Evolutionary conservation across 2,113 vertebrate genomes (phyloP).

Genomic region (Cephalophus harveyi): DNA sequence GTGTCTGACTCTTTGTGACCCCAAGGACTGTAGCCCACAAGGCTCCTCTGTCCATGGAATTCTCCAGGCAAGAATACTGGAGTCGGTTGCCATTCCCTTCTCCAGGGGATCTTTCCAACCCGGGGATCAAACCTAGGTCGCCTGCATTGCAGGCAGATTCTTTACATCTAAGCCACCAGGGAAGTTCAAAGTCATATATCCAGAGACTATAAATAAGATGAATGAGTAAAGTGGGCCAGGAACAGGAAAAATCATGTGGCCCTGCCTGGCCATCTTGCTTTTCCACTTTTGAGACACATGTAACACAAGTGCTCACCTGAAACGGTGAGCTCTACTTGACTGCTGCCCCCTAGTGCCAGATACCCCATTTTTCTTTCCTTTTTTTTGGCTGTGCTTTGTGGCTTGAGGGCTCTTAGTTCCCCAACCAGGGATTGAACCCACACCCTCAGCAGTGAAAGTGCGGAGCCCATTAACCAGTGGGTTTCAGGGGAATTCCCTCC

Average conservation of each 20-base stretch:
- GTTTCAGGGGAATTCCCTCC: neutral
- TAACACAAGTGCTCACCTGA: neutral
- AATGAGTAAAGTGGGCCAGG: neutral
- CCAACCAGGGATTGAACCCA: neutral
- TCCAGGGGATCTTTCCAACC: neutral
- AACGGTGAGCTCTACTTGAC: neutral
- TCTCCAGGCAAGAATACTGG: neutral
- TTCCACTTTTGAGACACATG: neutral
- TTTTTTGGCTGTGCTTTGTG: accelerated
- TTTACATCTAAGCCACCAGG: neutral
- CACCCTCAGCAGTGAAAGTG: neutral
- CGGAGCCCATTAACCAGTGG: neutral
- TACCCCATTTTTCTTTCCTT: neutral
- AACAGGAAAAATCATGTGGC: neutral
- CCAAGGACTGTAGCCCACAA: neutral
- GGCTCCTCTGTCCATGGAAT: neutral
- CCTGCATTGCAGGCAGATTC: neutral
- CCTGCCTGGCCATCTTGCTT: neutral
- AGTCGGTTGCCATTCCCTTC: neutral
- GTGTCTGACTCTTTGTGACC: neutral
- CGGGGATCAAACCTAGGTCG: neutral
- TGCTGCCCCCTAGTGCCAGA: neutral
- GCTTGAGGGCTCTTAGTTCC: neutral
- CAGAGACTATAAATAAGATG: neutral
- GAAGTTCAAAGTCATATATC: neutral